phyloP scores from a whole-genome alignment of 1,140 invertebrate genomes.

The Globodera rostochiensis region DNA sequence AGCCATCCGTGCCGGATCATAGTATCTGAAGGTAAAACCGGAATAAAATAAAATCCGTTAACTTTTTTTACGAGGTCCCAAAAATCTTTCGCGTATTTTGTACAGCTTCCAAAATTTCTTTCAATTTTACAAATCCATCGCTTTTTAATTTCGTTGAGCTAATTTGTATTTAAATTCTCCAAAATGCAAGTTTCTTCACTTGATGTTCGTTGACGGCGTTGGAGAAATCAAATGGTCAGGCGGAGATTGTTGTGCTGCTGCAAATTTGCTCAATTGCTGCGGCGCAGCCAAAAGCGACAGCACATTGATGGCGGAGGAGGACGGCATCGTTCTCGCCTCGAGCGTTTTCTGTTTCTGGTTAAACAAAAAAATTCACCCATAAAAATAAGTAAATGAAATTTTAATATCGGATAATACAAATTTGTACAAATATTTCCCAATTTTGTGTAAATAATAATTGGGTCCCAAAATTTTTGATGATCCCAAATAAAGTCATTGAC shows the following conservation, averaged over 20 bases:
- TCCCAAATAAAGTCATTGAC: no score
- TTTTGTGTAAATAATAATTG: no score
- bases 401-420: no score
- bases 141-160: not conserved
- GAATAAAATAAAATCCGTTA: no score
- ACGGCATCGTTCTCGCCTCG: not conserved
- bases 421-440: no score
- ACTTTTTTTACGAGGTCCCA: no score
- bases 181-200: not conserved
- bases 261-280: conserved; percentile 44
- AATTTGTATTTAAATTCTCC: not conserved
- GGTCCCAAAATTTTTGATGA: no score
- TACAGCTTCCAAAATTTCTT: no score
- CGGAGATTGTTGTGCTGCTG: not conserved
- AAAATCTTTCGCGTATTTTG: no score
- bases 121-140: not conserved
- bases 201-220: conserved; percentile 10
- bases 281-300: conserved; percentile 12
- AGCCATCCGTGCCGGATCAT: conserved; percentile 59
- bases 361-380: not conserved
- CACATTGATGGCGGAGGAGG: conserved; percentile 20
- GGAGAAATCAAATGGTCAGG: conserved; percentile 30
- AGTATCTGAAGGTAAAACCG: conserved; percentile 43
- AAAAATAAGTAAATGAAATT: no score
- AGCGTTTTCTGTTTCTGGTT: conserved; percentile 7